Conservation (phyloP, 1,140 invertebrate species). For the Pseudachorutes palmiensis region DNA sequence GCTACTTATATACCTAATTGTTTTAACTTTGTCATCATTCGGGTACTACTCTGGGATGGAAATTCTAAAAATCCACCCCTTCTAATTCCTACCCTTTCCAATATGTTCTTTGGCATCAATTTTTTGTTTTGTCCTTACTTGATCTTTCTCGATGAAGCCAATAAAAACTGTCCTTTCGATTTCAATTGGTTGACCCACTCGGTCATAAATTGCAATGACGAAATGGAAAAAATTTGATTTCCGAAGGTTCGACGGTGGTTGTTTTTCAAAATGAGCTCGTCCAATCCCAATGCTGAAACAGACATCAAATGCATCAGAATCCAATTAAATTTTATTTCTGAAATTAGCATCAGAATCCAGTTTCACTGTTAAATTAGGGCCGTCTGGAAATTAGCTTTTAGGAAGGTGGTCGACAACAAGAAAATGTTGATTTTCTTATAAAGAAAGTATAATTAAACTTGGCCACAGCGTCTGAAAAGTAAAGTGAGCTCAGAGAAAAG, state of each 20-base stretch:
- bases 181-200: conserved; percentile 92
- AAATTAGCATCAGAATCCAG: conserved; percentile 2
- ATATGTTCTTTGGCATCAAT: background rate
- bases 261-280: conserved; percentile 98
- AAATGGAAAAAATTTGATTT: conserved; percentile 99
- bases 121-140: conserved; percentile 55
- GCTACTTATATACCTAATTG: conserved; percentile 4
- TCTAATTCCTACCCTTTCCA: background rate
- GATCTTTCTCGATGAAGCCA: conserved; percentile 98
- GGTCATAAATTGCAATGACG: conserved; percentile 96
- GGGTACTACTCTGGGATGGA: no score
- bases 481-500: background rate
- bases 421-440: background rate
- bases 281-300: conserved; percentile 76
- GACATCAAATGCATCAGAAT: background rate
- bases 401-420: background rate
- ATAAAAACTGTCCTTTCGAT: conserved; percentile 99
- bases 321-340: background rate
- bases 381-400: background rate
- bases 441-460: background rate
- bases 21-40: conserved; percentile 9
- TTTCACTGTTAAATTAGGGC: background rate
- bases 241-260: conserved; percentile 95
- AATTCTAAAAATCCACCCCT: background rate
- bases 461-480: background rate